phyloP scores from a whole-genome alignment of 2,888 invertebrate species.

The Adelognathus sp. region DNA sequence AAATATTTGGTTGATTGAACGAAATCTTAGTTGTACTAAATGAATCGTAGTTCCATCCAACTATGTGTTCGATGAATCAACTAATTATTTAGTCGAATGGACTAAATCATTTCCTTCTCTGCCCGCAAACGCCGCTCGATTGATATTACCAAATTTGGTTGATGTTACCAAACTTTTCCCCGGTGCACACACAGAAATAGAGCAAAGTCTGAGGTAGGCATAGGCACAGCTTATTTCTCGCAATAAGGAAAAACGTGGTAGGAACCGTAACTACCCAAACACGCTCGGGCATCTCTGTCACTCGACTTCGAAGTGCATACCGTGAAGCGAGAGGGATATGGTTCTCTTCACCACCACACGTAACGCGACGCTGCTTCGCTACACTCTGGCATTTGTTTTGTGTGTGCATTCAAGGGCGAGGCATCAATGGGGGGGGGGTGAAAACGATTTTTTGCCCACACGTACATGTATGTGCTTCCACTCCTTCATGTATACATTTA shows the following conservation, averaged over 20 bases:
- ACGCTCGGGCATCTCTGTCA: conserved; percentile 44
- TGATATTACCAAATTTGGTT: too few species aligned
- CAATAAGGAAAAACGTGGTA: conserved; percentile 72
- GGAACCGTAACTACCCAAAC: conserved; percentile 13
- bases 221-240: conserved; percentile 70
- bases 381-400: conserved; percentile 10
- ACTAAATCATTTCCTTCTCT: too few species aligned
- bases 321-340: conserved; percentile 4
- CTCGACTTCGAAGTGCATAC: conserved; percentile 29
- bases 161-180: too few species aligned
- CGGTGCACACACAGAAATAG: background rate
- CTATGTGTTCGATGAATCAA: too few species aligned
- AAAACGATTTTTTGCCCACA: background rate
- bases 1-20: too few species aligned
- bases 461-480: background rate
- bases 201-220: conserved; percentile 36
- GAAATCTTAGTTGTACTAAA: too few species aligned
- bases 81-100: too few species aligned
- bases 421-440: background rate
- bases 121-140: too few species aligned
- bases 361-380: background rate
- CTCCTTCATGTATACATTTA: conserved; percentile 31
- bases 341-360: conserved; percentile 30
- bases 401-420: too few species aligned
- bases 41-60: too few species aligned